Base-by-base conservation (phyloP, 2,888 invertebrate genomes). In the Endomychus coccineus region DNA sequence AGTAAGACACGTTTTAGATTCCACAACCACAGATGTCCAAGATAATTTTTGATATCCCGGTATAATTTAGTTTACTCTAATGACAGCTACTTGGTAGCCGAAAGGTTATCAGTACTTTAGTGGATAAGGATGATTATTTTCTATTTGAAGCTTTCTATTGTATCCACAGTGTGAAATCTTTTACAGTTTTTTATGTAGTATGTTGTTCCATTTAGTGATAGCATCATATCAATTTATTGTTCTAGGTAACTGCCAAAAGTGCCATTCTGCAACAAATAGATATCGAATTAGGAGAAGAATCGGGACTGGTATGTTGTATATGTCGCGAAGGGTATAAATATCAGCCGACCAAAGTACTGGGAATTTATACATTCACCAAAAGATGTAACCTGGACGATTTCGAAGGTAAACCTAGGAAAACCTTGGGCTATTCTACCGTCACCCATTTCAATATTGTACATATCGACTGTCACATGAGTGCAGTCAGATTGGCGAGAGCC, bases 361-460 rank as follows among this genome's bases (percentile, higher is more conserved):
- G 92, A 16, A 86, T 97, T 54, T 97, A 97, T 67, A 97, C 96
- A 3, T 97, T 89, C 65, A 95, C 94, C 30, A 95, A 95, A 67
- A 80, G 94, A 11, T 90, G 89, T 52, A 86, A 89, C 54, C 82
- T 95, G 23, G 96, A 97, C 49, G 94, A 95, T 58, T 87, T 77
- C 62, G 96, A 96, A 66, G 75, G 80, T 44, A 91, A 92, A 58
- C 78, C 86, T 15, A 45, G 59, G n/a, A 54, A 56, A 39, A 59
- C 57, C 12, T 74, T 85, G 16, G 85, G 84, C 35, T 95, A 94
- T 67, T 85, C 86, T 31, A 96, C 96, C 0, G 96, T 97, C 19
- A 92, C 94, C 9, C 96, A 97, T 70, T 97, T 97, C 71, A 97
- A 97, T 70, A 85, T 96, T 21, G 94, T 97, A 15, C 97, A 98